phyloP scores from a whole-genome alignment of 1,140 invertebrate genomes.

The Hirudo medicinalis region DNA sequence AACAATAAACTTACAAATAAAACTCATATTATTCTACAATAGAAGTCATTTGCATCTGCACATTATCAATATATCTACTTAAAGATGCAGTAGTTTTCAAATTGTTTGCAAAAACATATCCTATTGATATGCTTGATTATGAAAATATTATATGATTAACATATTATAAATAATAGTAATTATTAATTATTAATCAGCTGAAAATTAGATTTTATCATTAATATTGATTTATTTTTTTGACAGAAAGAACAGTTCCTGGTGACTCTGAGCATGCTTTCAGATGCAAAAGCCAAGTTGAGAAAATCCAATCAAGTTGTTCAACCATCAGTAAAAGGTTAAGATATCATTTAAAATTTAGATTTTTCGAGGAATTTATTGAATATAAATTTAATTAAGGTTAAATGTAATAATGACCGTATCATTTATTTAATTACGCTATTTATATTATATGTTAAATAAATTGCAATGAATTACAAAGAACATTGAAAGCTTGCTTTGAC shows the following conservation, averaged over 20 bases:
- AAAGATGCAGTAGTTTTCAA: not conserved
- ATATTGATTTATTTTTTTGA: not conserved
- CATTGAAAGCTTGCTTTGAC: too few species aligned
- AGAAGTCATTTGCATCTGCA: not conserved
- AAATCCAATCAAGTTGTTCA: not conserved
- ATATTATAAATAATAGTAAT: not conserved
- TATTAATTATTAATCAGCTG: not conserved
- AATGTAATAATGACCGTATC: not conserved
- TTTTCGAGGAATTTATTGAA: too few species aligned
- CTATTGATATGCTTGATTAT: too few species aligned
- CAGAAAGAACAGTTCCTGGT: not conserved
- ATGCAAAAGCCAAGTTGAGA: constrained; percentile 1
- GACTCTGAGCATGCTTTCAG: constrained; percentile 3
- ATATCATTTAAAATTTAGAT: too few species aligned
- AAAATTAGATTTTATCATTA: not conserved
- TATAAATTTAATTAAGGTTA: not conserved
- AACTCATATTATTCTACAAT: not conserved
- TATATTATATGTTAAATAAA: not conserved
- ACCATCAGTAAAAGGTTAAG: not conserved
- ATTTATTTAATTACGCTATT: not conserved
- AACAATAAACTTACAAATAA: not conserved
- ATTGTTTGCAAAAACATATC: too few species aligned
- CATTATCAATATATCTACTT: not conserved
- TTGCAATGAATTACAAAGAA: too few species aligned
- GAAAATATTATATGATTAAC: not conserved